phyloP scores from a whole-genome alignment of 2,888 invertebrate genomes.

The Brenthis ino region DNA sequence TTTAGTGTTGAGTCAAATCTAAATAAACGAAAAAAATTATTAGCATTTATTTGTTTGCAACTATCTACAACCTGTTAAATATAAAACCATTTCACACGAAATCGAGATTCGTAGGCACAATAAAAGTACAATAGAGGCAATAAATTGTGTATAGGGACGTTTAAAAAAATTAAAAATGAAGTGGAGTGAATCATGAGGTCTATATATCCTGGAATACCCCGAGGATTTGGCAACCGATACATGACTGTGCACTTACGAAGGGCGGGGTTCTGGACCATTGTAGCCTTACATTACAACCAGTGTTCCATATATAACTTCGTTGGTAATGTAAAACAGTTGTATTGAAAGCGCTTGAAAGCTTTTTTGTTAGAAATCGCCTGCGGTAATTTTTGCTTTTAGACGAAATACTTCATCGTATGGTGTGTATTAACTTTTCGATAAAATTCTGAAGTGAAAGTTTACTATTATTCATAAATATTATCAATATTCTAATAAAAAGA shows the following conservation, averaged over 20 bases:
- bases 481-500: neutral
- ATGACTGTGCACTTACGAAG: conserved; percentile 76
- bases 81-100: conserved; percentile 33
- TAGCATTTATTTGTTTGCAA: conserved; percentile 23
- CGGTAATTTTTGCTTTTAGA: conserved; percentile 30
- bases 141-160: conserved; percentile 60
- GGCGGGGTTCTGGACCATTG: conserved; percentile 39
- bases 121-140: conserved; percentile 62
- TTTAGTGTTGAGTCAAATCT: neutral
- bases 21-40: neutral
- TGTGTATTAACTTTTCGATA: neutral
- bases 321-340: conserved; percentile 35
- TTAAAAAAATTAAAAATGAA: conserved; percentile 73
- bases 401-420: conserved; percentile 2
- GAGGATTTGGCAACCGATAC: conserved; percentile 79
- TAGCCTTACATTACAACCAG: conserved; percentile 38
- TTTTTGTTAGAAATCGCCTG: conserved; percentile 32
- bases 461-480: neutral
- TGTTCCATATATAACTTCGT: conserved; percentile 29
- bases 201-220: conserved; percentile 56
- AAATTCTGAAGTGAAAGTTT: neutral
- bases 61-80: conserved; percentile 32
- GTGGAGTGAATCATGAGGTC: conserved; percentile 66
- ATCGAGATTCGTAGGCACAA: conserved; percentile 47
- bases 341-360: conserved; percentile 36